Evolutionary conservation across 2,888 invertebrate genomes (phyloP), one percentile per base, ranked within the genome.

Genomic region (Drosophila falleni): DNA sequence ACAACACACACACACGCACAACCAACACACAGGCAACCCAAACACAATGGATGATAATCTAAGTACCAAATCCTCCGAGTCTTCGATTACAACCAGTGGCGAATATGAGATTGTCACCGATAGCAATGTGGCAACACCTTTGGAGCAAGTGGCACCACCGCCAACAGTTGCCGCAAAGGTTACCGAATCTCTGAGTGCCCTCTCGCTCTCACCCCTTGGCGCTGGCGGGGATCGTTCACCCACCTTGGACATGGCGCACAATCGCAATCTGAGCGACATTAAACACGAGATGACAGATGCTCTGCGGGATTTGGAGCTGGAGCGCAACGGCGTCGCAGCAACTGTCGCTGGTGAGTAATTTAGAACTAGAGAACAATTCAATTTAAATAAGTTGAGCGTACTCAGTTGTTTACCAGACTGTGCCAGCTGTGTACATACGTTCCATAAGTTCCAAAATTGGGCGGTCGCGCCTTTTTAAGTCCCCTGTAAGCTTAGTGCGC

Each of bases 101-200:
- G 95, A 95, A 90, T 95, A 95, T 92, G 95, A 95, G 91, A 94
- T 95, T 81, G 94, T 95, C 67, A 94, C 94, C 73, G 94, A 94
- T 47, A 91, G 89, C 69, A 91, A 90, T 82, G 83, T 90, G 41
- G 74, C 81, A 51, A 93, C 93, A 67, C 93, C 90, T 13, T 77
- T 90, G 74, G 91, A 91, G 23, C 68, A 78, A 47, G 71, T 81
- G 49, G 55, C 74, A 13, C 66, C 55, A 26, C 47, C 71, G n/a
- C 23, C 63, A 26, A 55, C 47, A 16, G 49, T 41, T 15, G 74
- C 54, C 26, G 77, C 64, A 19, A 71, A 79, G 42, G 78, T 80
- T 5, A 55, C 65, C 35, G 80, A 68, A 29, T 75, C 84, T 3
- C 29, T 84, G 5, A 87, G 72, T 23, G 77, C 67, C 2, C 54